Percentiles rank a stretch among this genome's conserved stretches.
phyloP scores from a whole-genome alignment of 1,140 invertebrate species.

The Diorhabda elongata region DNA sequence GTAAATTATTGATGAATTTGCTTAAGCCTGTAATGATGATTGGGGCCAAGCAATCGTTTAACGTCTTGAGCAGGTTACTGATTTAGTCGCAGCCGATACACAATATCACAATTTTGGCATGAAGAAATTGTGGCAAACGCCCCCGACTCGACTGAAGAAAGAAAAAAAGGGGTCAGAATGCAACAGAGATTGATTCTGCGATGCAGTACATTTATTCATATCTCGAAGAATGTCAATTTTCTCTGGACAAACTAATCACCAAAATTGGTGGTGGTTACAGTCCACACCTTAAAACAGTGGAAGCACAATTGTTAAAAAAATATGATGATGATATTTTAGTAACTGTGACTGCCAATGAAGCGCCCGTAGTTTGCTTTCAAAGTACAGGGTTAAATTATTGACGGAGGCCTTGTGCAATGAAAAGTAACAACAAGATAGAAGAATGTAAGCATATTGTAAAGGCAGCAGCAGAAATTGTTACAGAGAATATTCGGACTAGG shows the following conservation, averaged over 20 bases:
- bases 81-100: slow-evolving; percentile 15
- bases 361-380: not conserved
- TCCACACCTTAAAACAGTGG: not conserved
- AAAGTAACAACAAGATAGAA: not conserved
- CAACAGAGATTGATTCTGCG: slow-evolving; percentile 5
- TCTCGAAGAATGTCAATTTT: too few species aligned
- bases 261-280: slow-evolving; percentile 13
- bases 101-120: slow-evolving; percentile 16
- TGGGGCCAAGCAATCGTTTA: not conserved
- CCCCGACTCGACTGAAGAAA: slow-evolving; percentile 1
- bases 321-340: not conserved
- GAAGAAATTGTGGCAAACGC: slow-evolving; percentile 9
- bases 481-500: too few species aligned
- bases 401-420: not conserved
- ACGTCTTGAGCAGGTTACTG: slow-evolving; percentile 14
- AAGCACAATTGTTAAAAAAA: slow-evolving; percentile 17
- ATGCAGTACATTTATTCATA: slow-evolving; percentile 13
- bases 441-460: not conserved
- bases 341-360: not conserved
- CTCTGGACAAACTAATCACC: not conserved
- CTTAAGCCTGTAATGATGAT: not conserved
- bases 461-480: not conserved
- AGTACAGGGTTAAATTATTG: not conserved
- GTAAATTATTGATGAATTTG: slow-evolving; percentile 8
- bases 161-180: not conserved